Percentiles rank a stretch among this genome's conserved stretches.
These are phyloP conservation scores for Eurytoma adleriae DNA, from an alignment of 2,888 invertebrate genomes.

Conservation along the genomic window DNA sequence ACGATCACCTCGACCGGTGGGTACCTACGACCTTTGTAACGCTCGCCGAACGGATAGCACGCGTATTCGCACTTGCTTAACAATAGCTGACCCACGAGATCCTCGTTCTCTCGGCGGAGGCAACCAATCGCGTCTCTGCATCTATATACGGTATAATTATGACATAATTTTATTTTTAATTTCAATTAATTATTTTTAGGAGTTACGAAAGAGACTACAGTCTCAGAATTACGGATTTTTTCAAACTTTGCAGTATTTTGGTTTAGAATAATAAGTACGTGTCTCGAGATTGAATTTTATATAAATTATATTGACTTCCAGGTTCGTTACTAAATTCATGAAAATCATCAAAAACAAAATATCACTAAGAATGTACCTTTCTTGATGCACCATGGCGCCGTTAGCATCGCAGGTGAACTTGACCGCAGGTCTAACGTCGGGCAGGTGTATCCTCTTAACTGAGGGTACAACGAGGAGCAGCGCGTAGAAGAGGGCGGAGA, in stretches of 20 bases:
- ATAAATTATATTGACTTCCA: no score
- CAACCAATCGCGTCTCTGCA: constrained; percentile 83
- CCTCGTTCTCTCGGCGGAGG: constrained; percentile 81
- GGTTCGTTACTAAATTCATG: no score
- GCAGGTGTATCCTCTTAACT: constrained; percentile 80
- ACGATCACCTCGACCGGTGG: constrained; percentile 12
- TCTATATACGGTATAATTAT: constrained; percentile 61
- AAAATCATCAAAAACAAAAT: no score
- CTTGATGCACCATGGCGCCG: constrained; percentile 85
- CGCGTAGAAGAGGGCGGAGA: constrained; percentile 84
- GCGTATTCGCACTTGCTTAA: constrained; percentile 85
- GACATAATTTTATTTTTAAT: no score
- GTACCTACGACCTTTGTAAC: constrained; percentile 11
- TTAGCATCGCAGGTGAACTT: constrained; percentile 84
- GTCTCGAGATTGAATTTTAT: no score
- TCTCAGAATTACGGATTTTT: no score
- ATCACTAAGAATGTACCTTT: constrained; percentile 70
- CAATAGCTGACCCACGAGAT: constrained; percentile 81
- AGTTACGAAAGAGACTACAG: no score
- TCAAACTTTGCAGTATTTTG: no score
- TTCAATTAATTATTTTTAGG: no score
- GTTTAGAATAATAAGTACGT: no score
- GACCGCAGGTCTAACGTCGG: constrained; percentile 80
- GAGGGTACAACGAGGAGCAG: constrained; percentile 83
- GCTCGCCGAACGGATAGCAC: constrained; percentile 75